Conservation (phyloP, 2,888 invertebrate genomes). For the Dinocampus coccinellae region DNA sequence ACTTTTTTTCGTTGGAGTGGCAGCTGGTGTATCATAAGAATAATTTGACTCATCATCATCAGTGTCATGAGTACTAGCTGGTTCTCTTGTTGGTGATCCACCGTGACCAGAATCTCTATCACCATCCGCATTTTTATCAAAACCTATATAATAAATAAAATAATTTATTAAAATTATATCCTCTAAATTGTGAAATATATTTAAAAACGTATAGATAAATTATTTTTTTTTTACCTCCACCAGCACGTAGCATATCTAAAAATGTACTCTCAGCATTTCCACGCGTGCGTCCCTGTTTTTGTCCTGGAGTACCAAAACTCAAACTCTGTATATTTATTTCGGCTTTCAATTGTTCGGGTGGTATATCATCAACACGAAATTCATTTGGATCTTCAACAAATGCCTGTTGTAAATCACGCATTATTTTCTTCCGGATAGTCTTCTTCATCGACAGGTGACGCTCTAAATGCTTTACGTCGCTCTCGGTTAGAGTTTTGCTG, state of each 20-base stretch:
- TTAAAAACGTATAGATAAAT: background rate
- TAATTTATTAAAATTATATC: background rate
- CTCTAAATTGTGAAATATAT: background rate
- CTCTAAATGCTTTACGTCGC: constrained; percentile 81
- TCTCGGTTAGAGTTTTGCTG: constrained; percentile 76
- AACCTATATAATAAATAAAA: constrained; percentile 46
- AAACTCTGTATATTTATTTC: constrained; percentile 78
- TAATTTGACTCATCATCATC: constrained; percentile 75
- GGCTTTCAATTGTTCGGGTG: constrained; percentile 78
- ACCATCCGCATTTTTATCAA: constrained; percentile 60
- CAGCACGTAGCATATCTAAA: constrained; percentile 78
- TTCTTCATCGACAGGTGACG: constrained; percentile 90
- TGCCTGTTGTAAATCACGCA: constrained; percentile 84
- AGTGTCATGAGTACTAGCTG: constrained; percentile 65
- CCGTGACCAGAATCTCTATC: constrained; percentile 68
- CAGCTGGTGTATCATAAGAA: constrained; percentile 57
- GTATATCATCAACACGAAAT: constrained; percentile 79
- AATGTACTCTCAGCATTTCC: constrained; percentile 74
- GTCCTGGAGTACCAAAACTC: constrained; percentile 72
- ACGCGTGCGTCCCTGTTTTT: constrained; percentile 70
- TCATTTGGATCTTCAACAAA: constrained; percentile 81
- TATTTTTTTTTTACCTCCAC: constrained; percentile 58
- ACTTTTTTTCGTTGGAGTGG: constrained; percentile 61
- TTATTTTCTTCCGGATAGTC: constrained; percentile 87
- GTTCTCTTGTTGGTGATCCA: constrained; percentile 66